These are phyloP conservation scores for Rhogogaster chlorosoma DNA, from an alignment of 2,888 invertebrate species.

Conservation along the genomic window DNA sequence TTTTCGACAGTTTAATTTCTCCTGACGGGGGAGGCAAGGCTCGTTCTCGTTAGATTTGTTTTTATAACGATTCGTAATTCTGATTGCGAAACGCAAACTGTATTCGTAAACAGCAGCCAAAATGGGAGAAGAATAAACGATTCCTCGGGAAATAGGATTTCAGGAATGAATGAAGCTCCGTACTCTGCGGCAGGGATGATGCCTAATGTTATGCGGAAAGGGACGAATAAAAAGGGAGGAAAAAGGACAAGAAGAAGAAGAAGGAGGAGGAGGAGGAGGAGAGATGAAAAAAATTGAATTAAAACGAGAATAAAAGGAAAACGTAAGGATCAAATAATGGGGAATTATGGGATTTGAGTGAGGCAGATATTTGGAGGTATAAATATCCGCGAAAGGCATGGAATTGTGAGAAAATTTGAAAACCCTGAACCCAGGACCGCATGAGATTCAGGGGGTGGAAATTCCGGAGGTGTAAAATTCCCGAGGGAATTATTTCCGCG, in stretches of 20 bases:
- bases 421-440: conserved; percentile 3
- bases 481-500: conserved; percentile 37
- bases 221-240: not conserved
- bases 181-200: not conserved
- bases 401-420: conserved; percentile 39
- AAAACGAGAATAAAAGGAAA: not conserved
- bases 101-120: not conserved
- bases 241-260: not conserved
- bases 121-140: conserved; percentile 27
- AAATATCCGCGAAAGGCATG: conserved; percentile 9
- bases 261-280: not conserved
- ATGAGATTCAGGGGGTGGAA: conserved; percentile 10
- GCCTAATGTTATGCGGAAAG: not conserved
- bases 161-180: not conserved
- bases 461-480: conserved; percentile 15
- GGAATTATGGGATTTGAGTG: not conserved
- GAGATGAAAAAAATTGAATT: not conserved
- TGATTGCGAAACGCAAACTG: not conserved
- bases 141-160: conserved; percentile 8
- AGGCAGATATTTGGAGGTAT: not conserved
- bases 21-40: not conserved
- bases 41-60: not conserved
- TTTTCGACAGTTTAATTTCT: not conserved
- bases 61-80: not conserved
- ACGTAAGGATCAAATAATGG: not conserved